phyloP scores from a whole-genome alignment of 2,888 invertebrate genomes.

The Tipula vernalis region DNA sequence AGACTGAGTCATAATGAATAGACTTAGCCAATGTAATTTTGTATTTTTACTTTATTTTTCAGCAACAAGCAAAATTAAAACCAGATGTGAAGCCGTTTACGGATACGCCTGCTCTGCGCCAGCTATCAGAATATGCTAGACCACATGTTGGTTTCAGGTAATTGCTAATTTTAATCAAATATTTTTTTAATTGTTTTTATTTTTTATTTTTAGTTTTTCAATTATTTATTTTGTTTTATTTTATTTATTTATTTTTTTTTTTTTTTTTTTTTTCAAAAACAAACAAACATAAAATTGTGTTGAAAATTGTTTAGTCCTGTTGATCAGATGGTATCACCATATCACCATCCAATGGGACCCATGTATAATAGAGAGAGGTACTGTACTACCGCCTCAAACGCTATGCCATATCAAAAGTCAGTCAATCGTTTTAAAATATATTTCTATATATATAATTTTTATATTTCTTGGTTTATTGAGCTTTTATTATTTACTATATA shows the following conservation, averaged over 20 bases:
- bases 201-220: conserved; percentile 1
- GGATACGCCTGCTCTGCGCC: conserved; percentile 86
- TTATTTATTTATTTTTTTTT: background rate
- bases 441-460: background rate
- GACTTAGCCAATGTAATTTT: background rate
- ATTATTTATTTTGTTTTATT: background rate
- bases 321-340: conserved; percentile 38
- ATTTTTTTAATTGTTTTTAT: background rate
- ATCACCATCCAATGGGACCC: conserved; percentile 39
- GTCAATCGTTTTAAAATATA: background rate
- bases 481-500: background rate
- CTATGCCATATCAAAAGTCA: background rate
- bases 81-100: conserved; percentile 76
- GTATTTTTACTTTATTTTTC: background rate
- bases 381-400: conserved; percentile 20
- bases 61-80: conserved; percentile 40
- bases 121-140: conserved; percentile 82
- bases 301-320: conserved; percentile 33
- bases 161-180: conserved; percentile 7
- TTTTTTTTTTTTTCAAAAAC: conserved; percentile 1
- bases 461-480: conserved; percentile 4
- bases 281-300: conserved; percentile 8
- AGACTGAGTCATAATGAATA: background rate
- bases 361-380: conserved; percentile 40
- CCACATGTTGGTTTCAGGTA: conserved; percentile 81